phyloP scores from a whole-genome alignment of 2,797 vertebrate species.

The Manis javanica region DNA sequence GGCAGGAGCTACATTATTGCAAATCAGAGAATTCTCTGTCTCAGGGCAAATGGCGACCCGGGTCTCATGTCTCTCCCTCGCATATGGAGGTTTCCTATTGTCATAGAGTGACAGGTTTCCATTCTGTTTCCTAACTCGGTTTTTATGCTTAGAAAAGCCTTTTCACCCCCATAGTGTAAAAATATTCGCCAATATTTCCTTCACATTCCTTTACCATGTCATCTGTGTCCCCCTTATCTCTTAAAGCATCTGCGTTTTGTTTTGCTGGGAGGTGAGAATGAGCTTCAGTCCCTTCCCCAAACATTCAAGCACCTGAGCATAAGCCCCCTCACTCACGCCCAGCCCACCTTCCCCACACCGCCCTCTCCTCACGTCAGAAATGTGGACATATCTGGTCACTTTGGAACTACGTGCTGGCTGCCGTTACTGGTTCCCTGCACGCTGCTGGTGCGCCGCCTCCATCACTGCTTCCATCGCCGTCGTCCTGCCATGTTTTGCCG shows the following conservation, averaged over 20 bases:
- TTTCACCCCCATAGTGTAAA: background rate
- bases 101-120: background rate
- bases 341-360: background rate
- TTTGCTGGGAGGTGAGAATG: background rate
- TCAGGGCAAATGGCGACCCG: rapidly evolving
- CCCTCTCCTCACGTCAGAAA: background rate
- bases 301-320: background rate
- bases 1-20: rapidly evolving
- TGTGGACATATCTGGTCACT: background rate
- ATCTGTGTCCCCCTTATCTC: background rate
- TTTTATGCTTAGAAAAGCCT: background rate
- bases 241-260: constrained; percentile 47
- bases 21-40: rapidly evolving
- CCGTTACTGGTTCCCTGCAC: too few relatives aligned
- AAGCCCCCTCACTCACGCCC: background rate
- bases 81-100: rapidly evolving
- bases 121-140: background rate
- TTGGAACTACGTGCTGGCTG: rapidly evolving
- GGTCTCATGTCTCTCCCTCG: background rate
- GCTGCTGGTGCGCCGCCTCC: too few relatives aligned
- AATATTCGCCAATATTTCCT: background rate
- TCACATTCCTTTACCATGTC: background rate
- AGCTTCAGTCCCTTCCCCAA: background rate
- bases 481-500: too few relatives aligned
- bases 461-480: rapidly evolving